Conservation (phyloP, 1,140 invertebrate species). For the Caenorhabditis latens region DNA sequence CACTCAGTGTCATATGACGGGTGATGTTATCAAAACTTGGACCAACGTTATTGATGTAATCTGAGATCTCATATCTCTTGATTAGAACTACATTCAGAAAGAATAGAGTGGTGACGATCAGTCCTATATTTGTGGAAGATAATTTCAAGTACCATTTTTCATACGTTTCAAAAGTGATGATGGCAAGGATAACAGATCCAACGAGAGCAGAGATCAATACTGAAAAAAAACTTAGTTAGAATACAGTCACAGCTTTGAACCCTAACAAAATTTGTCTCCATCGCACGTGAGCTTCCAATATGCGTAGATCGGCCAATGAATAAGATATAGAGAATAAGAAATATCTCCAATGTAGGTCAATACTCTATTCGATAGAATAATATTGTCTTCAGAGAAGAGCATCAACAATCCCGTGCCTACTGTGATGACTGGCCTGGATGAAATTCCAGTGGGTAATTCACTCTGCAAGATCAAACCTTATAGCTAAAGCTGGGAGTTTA, state of each 20-base stretch:
- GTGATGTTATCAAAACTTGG: not conserved
- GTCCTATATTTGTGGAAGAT: not conserved
- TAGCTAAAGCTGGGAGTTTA: no score
- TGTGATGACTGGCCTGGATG: conserved; percentile 17
- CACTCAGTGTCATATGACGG: not conserved
- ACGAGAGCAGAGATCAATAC: not conserved
- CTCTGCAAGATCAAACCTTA: no score
- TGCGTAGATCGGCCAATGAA: conserved; percentile 48
- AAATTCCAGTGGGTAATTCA: no score
- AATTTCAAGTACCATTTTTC: conserved; percentile 26
- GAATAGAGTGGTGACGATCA: not conserved
- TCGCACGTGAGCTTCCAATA: conserved; percentile 33
- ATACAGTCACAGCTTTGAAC: not conserved
- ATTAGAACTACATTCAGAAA: not conserved
- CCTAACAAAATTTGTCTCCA: not conserved
- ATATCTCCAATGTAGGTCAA: conserved; percentile 32
- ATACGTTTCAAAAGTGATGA: not conserved
- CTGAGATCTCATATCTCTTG: not conserved
- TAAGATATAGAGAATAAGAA: conserved; percentile 14
- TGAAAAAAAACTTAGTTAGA: not conserved
- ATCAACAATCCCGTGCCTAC: conserved; percentile 26
- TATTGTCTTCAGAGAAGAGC: not conserved
- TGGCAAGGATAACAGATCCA: not conserved
- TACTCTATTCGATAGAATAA: not conserved
- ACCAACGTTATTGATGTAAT: not conserved